Conservation (phyloP, 2,113 vertebrate species). For the Phylloscopus trochiloides region DNA sequence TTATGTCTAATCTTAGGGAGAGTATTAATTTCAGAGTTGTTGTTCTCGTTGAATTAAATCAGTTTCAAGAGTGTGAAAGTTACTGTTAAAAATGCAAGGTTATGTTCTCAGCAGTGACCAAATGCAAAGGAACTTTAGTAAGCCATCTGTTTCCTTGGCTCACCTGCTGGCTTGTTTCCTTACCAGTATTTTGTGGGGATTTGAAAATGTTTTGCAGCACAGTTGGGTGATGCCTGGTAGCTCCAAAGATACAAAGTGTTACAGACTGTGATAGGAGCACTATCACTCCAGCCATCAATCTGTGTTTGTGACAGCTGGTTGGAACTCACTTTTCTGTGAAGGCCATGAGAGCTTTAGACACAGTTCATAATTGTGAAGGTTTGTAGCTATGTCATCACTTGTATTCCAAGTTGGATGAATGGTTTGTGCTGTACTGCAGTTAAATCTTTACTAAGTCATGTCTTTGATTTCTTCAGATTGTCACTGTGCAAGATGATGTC, state of each 20-base stretch:
- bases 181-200: neutral
- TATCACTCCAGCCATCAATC: neutral
- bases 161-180: neutral
- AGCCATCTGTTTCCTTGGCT: neutral
- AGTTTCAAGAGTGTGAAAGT: neutral
- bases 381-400: neutral
- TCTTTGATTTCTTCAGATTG: neutral
- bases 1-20: neutral
- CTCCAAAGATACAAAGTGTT: neutral
- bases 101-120: neutral
- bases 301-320: neutral
- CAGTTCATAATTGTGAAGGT: neutral
- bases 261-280: neutral
- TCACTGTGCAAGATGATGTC: neutral
- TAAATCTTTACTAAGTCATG: neutral
- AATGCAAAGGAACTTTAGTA: neutral
- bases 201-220: neutral
- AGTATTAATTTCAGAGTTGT: neutral
- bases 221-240: neutral
- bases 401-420: neutral
- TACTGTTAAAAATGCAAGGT: neutral
- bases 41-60: neutral
- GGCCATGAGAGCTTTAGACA: neutral
- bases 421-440: neutral
- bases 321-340: neutral